These are phyloP conservation scores for Dendroctonus valens DNA, from an alignment of 1,140 invertebrate species.

Conservation along the genomic window DNA sequence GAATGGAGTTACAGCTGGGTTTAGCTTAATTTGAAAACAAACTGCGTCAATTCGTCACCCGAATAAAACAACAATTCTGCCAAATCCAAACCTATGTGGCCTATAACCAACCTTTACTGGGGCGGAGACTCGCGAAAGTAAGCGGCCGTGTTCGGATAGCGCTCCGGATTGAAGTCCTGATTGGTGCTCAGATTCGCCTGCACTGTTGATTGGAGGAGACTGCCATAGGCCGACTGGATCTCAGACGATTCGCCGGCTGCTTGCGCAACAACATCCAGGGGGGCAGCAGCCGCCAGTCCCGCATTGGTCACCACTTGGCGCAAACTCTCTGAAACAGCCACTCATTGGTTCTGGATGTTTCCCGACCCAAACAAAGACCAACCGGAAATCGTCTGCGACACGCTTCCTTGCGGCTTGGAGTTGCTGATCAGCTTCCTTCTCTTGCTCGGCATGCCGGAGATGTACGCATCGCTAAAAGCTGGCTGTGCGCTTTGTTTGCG, in stretches of 20 bases:
- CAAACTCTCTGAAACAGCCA: conserved; percentile 51
- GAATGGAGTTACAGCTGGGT: no score
- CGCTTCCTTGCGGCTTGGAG: conserved; percentile 51
- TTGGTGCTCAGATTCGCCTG: conserved; percentile 51
- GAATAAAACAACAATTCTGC: no score
- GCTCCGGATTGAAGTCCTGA: conserved; percentile 54
- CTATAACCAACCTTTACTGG: neutral
- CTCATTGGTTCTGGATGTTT: neutral
- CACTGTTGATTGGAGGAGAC: conserved; percentile 51
- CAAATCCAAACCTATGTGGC: no score
- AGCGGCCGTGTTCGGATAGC: conserved; percentile 54
- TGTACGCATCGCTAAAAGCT: conserved; percentile 79
- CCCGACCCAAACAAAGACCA: conserved; percentile 1
- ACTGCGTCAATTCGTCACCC: no score
- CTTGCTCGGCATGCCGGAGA: conserved; percentile 77
- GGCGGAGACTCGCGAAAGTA: conserved; percentile 47
- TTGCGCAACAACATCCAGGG: conserved; percentile 49
- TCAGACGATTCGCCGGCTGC: conserved; percentile 48
- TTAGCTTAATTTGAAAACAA: no score
- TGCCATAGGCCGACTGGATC: conserved; percentile 53
- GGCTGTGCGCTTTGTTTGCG: conserved; percentile 54
- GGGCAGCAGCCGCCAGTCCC: conserved; percentile 53
- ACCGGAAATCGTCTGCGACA: conserved; percentile 50
- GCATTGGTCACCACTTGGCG: conserved; percentile 54
- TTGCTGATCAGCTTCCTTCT: conserved; percentile 67